Conservation (phyloP, 2,888 invertebrate genomes). For the Agriotes lineatus region DNA sequence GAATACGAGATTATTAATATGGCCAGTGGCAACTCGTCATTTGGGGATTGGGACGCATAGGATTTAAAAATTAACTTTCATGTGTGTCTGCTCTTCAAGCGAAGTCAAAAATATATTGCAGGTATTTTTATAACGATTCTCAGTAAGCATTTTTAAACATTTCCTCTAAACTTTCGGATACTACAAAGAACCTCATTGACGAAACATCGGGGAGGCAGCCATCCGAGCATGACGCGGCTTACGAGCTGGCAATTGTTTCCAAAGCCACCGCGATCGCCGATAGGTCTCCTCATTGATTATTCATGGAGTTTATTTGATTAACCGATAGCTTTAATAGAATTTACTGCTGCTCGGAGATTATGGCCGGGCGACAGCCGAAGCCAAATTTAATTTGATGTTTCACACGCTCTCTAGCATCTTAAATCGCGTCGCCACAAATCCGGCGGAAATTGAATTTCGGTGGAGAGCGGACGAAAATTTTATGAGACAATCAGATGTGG, state of each 20-base stretch:
- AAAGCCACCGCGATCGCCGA: conserved; percentile 48
- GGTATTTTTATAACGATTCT: no score
- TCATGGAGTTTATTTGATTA: conserved; percentile 52
- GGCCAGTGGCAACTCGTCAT: no score
- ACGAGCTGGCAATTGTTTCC: conserved; percentile 47
- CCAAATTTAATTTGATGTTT: conserved; percentile 15
- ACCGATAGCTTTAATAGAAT: conserved; percentile 52
- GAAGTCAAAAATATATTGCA: no score
- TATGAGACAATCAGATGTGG: conserved; percentile 5
- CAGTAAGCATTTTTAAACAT: no score
- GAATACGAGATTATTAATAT: no score
- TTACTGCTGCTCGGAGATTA: conserved; percentile 18
- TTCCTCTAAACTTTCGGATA: no score
- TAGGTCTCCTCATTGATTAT: conserved; percentile 52
- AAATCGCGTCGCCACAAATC: not conserved
- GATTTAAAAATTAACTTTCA: no score
- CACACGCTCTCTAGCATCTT: not conserved
- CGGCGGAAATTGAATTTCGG: not conserved
- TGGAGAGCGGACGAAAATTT: not conserved
- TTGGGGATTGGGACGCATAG: no score
- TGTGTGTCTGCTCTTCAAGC: no score
- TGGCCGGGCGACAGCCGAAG: conserved; percentile 2
- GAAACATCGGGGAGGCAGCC: conserved; percentile 24
- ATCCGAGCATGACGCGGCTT: conserved; percentile 42
- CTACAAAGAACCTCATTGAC: conserved; percentile 17